These are phyloP conservation scores for Pyralis farinalis DNA, from an alignment of 2,888 invertebrate genomes.

Conservation along the genomic window DNA sequence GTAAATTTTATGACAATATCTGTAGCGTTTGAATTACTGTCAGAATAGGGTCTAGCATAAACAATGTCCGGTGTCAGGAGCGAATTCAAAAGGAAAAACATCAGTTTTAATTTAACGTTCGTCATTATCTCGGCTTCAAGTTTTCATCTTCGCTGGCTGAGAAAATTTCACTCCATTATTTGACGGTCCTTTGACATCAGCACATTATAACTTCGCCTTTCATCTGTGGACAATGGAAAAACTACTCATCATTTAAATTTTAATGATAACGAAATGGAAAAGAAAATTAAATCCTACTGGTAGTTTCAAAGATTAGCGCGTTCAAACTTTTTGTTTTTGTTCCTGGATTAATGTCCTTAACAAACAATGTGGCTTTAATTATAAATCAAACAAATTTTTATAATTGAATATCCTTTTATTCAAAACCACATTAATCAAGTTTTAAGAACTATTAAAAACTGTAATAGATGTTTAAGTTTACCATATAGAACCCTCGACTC, in stretches of 20 bases:
- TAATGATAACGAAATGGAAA: constrained; percentile 1
- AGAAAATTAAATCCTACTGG: too few species aligned
- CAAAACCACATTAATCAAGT: too few species aligned
- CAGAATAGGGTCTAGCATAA: constrained; percentile 57
- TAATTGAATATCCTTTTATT: too few species aligned
- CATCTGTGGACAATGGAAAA: constrained; percentile 25
- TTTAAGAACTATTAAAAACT: too few species aligned
- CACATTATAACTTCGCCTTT: constrained; percentile 7
- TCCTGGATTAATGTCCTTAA: too few species aligned
- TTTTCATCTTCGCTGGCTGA: constrained; percentile 30
- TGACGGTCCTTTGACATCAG: constrained; percentile 3
- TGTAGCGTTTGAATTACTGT: constrained; percentile 33
- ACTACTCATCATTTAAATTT: constrained; percentile 19
- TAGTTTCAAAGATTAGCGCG: too few species aligned
- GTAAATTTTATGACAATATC: constrained; percentile 49
- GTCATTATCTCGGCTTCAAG: constrained; percentile 54
- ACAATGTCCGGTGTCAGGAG: constrained; percentile 61
- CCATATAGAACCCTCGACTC: too few species aligned
- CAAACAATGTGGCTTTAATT: too few species aligned
- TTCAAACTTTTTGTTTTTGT: too few species aligned
- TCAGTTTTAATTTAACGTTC: constrained; percentile 73
- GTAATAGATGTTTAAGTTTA: too few species aligned
- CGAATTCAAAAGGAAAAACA: constrained; percentile 64
- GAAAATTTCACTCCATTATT: constrained; percentile 8
- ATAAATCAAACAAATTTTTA: too few species aligned